Base-by-base conservation (phyloP, 2,113 vertebrate species). In the Siniperca knerii region DNA sequence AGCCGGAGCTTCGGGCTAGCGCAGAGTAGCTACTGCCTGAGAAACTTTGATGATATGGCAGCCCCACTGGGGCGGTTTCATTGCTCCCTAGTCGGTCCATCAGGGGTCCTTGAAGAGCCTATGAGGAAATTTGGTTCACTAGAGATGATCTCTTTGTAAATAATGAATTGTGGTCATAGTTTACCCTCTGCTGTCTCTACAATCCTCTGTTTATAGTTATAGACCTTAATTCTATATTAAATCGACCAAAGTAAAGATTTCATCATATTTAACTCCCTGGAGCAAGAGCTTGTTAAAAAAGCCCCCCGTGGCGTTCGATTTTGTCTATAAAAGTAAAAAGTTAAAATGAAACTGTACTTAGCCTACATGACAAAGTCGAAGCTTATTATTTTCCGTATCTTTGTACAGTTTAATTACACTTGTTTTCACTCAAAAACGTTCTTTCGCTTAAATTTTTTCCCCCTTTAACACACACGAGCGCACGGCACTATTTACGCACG, bases 1-100 rank as follows among this genome's bases (percentile, higher is more conserved):
- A 88, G 88, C 84, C 88, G 76, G 82, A 86, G 93, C 93, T 88
- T 64, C 71, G 66, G 91, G 87, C 77, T 50, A 48, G 76, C 35
- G 78, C 74, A 65, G 76, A 90, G 81, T 25, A 37, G 35, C 35
- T 37, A 10, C 82, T 64, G 76, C 42, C 52, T 35, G 84, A 83
- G 50, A 92, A 95, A 95, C 91, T 95, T 95, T 92, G 92, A 90
- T 87, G 90, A 87, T 90, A 87, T 73, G 89, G 92, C 91, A 81
- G 90, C 82, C 54, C 83, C 79, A 48, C 81, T 54, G 82, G 78
- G 84, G 83, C 65, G 75, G 64, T 46, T 81, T 50, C 55, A 58
- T 69, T 29, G 84, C 75, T 71, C 64, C 65, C 60, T n/a, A 6
- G 29, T 37, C 8, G 61, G 18, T 55, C 58, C 61, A 72, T 72